Base-by-base conservation (phyloP, 1,140 invertebrate genomes). In the Cepaea nemoralis region DNA sequence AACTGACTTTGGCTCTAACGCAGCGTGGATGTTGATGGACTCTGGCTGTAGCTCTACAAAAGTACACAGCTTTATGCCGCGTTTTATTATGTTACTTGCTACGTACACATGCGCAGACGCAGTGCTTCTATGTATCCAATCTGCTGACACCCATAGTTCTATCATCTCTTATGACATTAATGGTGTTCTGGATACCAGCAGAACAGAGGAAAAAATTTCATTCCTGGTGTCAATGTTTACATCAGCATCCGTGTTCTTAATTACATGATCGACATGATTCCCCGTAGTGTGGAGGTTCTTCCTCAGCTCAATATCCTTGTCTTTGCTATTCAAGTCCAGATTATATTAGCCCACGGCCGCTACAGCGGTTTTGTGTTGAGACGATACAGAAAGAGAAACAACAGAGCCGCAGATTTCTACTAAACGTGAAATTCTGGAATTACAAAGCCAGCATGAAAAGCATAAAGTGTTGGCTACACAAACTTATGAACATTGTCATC, bases 261-360 rank as follows among this genome's bases (percentile, higher is more conserved):
- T 67, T 94, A 97, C 93, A 96, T 97, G 92, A 95, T 96, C 89
- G 96, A 97, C 94, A 96, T 95, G 92, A 94, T 97, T 94, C 96
- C 96, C 91, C 95, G 96, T 94, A 96, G 96, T 93, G 97, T 96
- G 93, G 96, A 97, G 93, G 50, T 8, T 31, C 90, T 93, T 85
- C 92, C 92, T 71, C 39, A 27, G 31, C 0, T 74, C 6, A 74
- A 48, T 48, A 40, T 74, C 14, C 42, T 74, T 48, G 37, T 74
- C 2, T 33, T 74, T 27, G 37, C 40, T 48, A 74, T n/a, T 27
- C n/a, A 45, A 19, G 19, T 74, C 33, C 71, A 42, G 22, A 48
- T 74, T 42, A 74, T 74, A 1, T 14, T 74, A 48, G 71, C 71
- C 40, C n/a, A n/a, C n/a, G 50, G 42, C 0, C 42, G 19, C 3